Evolutionary conservation across 2,113 vertebrate species (phyloP), one percentile per base, ranked within the genome.

Genomic region (Hypocryptadius cinnamomeus): DNA sequence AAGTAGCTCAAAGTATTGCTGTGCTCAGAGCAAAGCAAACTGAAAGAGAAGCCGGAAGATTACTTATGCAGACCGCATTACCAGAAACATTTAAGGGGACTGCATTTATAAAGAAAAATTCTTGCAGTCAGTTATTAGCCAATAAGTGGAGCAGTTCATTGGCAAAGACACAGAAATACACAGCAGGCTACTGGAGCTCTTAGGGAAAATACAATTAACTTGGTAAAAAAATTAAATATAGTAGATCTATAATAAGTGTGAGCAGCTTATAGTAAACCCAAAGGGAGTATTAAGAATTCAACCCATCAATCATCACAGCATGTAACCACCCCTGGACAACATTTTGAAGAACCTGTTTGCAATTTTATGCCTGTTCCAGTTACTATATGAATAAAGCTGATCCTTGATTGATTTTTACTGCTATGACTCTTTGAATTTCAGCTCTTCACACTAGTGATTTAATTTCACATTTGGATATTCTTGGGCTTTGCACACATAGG

Each of bases 141-240:
- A 71, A 42, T 95, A 95, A 95, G 85, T 64, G 72, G 79, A 95
- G 69, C 82, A 53, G 87, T 65, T 94, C 90, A 80, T 94, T 94
- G 94, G 94, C 90, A 92, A 65, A 94, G 94, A 90, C 79, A 85
- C 79, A 79, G 79, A 71, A 91, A 91, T 42, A 90, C 85, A 88
- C 85, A 95, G 93, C 79, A 92, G 93, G 93, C 91, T 78, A 37
- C 79, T 86, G 90, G 44, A 90, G 79, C 82, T 94, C 90, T 94
- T 69, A 85, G 94, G 87, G 94, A 93, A 95, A 96, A 96, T 65
- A 96, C 93, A 96, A 96, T 96, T 95, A 95, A 65, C 93, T 95
- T 17, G 48, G 85, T 90, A 93, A 93, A 90, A 84, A 94, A 96
- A 96, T 95, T 95, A 96, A 94, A 95, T 92, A 80, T 94, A 93